Evolutionary conservation across 2,113 vertebrate genomes (phyloP), one percentile per base, ranked within the genome.

Genomic region (Fregetta grallaria): DNA sequence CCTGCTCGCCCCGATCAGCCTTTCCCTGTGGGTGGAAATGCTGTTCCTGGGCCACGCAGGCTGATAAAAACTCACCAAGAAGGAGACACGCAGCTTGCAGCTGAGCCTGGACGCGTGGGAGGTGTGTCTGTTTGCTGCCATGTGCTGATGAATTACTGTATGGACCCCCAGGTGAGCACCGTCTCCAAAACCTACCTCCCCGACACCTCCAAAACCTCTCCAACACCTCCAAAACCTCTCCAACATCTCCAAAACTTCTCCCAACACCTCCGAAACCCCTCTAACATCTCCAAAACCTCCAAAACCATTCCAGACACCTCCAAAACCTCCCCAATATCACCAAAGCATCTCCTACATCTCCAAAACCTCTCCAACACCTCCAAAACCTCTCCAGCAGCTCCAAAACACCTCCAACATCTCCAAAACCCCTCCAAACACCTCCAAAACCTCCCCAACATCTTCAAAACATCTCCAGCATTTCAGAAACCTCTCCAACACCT

Each of bases 131-230:
- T 52, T 59, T 22, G 26, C 77, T 58, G 63, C 32, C 19, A 32
- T 0, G 1, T 65, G 78, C 38, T 0, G 1, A 8, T 11, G 34
- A 58, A 47, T 61, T 9, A 7, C 15, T 0, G 0, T 21, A 20
- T 5, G 61, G 38, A 36, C 4, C 40, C 40, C 15, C 11, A 21
- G 85, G n/a, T 30, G 17, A 77, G 76, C 55, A 23, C 6, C 0
- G 0, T 22, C 61, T 30, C 59, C 16, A 38, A 25, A 16, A 11
- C 10, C 42, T 58, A n/a, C 8, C 26, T 6, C 17, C 13, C 36
- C 36, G 42, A 42, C 32, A 63, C 3, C 44, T 82, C 21, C 42
- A 68, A 27, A 44, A 9, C 16, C 13, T 3, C 36, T n/a, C 45
- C 27, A 50, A 32, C 17, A 7, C 0, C 42, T 70, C 17, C 26